phyloP scores from a whole-genome alignment of 92 coral and sea anemone species.

The Montipora capitata region DNA sequence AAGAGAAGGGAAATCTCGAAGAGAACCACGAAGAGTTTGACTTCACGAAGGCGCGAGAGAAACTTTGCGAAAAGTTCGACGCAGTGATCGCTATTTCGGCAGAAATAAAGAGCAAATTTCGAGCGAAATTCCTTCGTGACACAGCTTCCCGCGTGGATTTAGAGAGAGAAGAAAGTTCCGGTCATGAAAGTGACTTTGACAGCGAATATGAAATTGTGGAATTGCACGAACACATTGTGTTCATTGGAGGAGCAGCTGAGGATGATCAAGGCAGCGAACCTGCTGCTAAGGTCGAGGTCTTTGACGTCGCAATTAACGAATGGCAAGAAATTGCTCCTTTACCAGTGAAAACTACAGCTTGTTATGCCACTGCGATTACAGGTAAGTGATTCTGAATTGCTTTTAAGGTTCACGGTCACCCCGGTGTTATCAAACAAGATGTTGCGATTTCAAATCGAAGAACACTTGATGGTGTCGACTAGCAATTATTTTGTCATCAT shows the following conservation, averaged over 20 bases:
- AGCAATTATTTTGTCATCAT: no score
- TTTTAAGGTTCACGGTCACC: no score
- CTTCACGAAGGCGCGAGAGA: slow-evolving; percentile 52
- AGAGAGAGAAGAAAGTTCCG: slow-evolving; percentile 49
- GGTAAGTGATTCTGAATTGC: slow-evolving; percentile 1
- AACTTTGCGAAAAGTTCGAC: slow-evolving; percentile 46
- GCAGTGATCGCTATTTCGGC: slow-evolving; percentile 53
- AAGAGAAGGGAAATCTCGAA: background rate
- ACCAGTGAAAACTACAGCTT: slow-evolving; percentile 88
- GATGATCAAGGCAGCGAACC: slow-evolving; percentile 67
- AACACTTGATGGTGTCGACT: no score
- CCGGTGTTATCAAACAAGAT: no score
- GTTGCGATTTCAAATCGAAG: background rate
- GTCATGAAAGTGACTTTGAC: slow-evolving; percentile 69
- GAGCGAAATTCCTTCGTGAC: slow-evolving; percentile 68
- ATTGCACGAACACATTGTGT: slow-evolving; percentile 73
- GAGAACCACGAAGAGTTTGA: slow-evolving; percentile 21
- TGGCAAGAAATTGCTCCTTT: slow-evolving; percentile 80
- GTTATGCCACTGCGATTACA: slow-evolving; percentile 77
- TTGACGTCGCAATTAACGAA: slow-evolving; percentile 59
- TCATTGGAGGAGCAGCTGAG: slow-evolving; percentile 88
- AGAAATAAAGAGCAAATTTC: slow-evolving; percentile 84
- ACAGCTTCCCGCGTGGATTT: slow-evolving; percentile 37
- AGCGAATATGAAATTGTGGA: slow-evolving; percentile 85
- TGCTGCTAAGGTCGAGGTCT: slow-evolving; percentile 69